These are phyloP conservation scores for Aspidiotus rigidus DNA, from an alignment of 2,888 invertebrate species.

Conservation along the genomic window DNA sequence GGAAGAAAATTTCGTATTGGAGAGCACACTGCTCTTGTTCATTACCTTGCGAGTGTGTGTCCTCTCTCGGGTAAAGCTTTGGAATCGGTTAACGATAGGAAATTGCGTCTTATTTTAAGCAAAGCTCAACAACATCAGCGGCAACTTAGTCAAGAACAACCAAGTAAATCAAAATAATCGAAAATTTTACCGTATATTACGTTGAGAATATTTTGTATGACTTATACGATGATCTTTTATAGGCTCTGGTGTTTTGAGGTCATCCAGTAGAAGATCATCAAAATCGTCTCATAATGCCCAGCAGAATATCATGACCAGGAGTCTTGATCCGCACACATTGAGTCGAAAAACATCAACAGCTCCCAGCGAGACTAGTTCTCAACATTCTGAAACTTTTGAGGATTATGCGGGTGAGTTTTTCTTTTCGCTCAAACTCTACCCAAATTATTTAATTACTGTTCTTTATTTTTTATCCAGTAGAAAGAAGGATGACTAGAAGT, in stretches of 20 bases:
- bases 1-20: conserved; percentile 79
- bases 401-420: conserved; percentile 20
- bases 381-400: conserved; percentile 22
- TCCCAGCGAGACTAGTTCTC: conserved; percentile 17
- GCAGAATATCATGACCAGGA: conserved; percentile 49
- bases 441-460: neutral
- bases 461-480: conserved; percentile 13
- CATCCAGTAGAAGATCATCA: conserved; percentile 14
- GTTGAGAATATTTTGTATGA: neutral
- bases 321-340: conserved; percentile 53
- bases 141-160: conserved; percentile 48
- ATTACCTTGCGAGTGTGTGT: conserved; percentile 74
- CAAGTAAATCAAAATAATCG: conserved; percentile 30
- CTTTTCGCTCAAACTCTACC: neutral
- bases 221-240: neutral
- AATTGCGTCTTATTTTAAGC: conserved; percentile 71
- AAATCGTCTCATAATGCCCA: conserved; percentile 15
- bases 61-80: conserved; percentile 72
- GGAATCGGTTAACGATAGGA: conserved; percentile 78
- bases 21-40: conserved; percentile 68
- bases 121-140: conserved; percentile 87
- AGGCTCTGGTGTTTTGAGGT: conserved; percentile 13
- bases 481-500: conserved; percentile 32
- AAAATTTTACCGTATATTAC: neutral
- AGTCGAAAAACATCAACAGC: conserved; percentile 36